phyloP scores from a whole-genome alignment of 2,888 invertebrate species.

The Autographa gamma region DNA sequence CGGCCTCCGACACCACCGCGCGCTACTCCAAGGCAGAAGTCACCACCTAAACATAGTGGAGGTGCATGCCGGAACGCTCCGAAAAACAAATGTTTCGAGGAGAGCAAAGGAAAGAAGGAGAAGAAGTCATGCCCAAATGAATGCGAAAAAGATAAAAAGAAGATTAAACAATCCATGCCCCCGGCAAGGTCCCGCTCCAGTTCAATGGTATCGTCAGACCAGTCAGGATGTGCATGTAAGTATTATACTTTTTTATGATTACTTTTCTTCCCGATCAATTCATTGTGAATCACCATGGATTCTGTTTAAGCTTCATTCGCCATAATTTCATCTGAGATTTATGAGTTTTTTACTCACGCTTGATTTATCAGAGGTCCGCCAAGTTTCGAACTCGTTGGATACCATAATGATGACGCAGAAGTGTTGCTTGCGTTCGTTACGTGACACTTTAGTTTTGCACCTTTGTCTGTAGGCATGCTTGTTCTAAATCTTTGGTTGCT shows the following conservation, averaged over 20 bases:
- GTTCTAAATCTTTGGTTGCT: too few relatives aligned
- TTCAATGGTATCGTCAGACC: slow-evolving; percentile 2
- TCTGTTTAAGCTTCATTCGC: too few relatives aligned
- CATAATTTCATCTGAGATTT: too few relatives aligned
- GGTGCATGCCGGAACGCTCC: background rate
- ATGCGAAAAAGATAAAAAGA: background rate
- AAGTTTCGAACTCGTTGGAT: too few relatives aligned
- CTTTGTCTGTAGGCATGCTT: too few relatives aligned
- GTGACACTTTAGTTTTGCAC: too few relatives aligned
- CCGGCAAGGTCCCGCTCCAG: background rate
- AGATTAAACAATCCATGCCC: background rate
- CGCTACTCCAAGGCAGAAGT: background rate
- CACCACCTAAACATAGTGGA: background rate
- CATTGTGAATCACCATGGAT: background rate
- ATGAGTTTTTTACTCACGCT: too few relatives aligned
- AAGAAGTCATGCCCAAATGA: background rate
- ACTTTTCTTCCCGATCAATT: background rate
- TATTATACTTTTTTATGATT: background rate
- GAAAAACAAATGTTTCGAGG: background rate
- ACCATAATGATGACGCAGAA: too few relatives aligned
- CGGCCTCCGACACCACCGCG: slow-evolving; percentile 8
- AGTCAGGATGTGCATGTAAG: background rate
- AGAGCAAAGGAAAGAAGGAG: background rate
- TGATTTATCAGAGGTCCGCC: too few relatives aligned
- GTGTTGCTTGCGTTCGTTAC: too few relatives aligned